Evolutionary conservation across 2,797 vertebrate species (phyloP).

Genomic region (Myripristis murdjan): DNA sequence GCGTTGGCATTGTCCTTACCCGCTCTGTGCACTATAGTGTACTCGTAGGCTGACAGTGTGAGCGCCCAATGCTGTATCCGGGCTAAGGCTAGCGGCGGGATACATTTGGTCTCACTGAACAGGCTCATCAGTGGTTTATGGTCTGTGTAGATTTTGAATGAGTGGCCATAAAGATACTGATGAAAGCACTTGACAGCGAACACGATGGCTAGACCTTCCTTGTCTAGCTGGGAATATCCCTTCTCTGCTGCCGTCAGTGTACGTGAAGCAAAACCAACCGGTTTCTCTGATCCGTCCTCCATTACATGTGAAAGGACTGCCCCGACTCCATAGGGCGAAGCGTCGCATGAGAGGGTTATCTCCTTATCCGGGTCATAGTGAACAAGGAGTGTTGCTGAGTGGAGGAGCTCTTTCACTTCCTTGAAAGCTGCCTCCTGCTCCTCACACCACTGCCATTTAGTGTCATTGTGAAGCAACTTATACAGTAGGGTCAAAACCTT

Average conservation of each 20-base stretch:
- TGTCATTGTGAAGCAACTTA: conserved; percentile 26
- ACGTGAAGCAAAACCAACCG: conserved; percentile 26
- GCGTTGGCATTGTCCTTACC: conserved; percentile 32
- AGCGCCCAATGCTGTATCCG: conserved; percentile 30
- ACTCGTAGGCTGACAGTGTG: too few species aligned
- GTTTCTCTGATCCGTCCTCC: too few species aligned
- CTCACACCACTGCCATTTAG: conserved; percentile 2
- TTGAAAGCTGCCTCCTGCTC: conserved; percentile 1
- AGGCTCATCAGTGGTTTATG: too few species aligned
- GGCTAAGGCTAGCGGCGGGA: too few species aligned
- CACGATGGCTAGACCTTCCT: conserved; percentile 28
- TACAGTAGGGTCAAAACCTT: too few species aligned
- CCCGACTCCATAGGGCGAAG: background rate
- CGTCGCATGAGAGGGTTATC: conserved; percentile 1
- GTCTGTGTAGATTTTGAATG: too few species aligned
- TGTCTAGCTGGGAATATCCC: conserved; percentile 41
- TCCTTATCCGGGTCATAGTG: conserved; percentile 29
- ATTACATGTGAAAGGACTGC: too few species aligned
- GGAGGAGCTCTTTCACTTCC: conserved; percentile 18
- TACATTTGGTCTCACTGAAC: too few species aligned
- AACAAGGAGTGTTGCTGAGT: conserved; percentile 14
- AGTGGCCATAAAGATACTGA: conserved; percentile 30
- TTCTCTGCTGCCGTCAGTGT: background rate
- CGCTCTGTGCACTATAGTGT: conserved; percentile 18
- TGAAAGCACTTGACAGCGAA: conserved; percentile 39